Conservation (phyloP, 2,797 vertebrate genomes). For the Sphaeramia orbicularis region DNA sequence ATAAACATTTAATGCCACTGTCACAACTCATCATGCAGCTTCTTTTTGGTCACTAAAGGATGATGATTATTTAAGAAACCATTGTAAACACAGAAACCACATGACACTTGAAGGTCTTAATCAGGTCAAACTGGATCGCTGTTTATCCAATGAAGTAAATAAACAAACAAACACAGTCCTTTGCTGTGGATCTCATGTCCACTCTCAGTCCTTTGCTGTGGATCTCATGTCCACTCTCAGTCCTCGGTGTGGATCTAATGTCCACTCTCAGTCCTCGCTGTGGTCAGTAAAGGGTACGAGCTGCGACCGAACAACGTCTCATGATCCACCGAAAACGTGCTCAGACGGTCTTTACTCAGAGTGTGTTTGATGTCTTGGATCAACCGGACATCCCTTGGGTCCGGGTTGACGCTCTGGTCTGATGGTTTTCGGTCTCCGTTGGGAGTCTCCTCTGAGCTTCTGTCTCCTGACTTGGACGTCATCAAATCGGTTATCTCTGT, state of each 20-base stretch:
- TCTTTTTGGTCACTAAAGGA: slow-evolving; percentile 19
- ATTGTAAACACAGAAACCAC: slow-evolving; percentile 40
- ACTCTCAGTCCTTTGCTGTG: too few relatives aligned
- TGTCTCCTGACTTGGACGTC: slow-evolving; percentile 53
- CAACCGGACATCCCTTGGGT: neutral
- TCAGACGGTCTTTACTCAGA: slow-evolving; percentile 68
- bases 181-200: slow-evolving; percentile 34
- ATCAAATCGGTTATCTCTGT: slow-evolving; percentile 62
- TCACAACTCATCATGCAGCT: slow-evolving; percentile 53
- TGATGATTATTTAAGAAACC: slow-evolving; percentile 8
- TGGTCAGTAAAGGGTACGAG: slow-evolving; percentile 68
- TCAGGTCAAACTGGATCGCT: slow-evolving; percentile 1
- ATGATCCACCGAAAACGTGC: slow-evolving; percentile 67
- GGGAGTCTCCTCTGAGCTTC: slow-evolving; percentile 48
- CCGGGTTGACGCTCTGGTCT: slow-evolving; percentile 12
- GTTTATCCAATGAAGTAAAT: neutral
- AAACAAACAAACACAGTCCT: slow-evolving; percentile 5
- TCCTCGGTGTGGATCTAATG: too few relatives aligned
- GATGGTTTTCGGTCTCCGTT: slow-evolving; percentile 25
- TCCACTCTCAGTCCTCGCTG: slow-evolving; percentile 67
- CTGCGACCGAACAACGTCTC: slow-evolving; percentile 67
- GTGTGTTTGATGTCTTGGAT: slow-evolving; percentile 64
- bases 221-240: too few relatives aligned
- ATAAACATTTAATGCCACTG: slow-evolving; percentile 57
- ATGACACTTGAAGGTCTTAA: slow-evolving; percentile 10